These are phyloP conservation scores for Lottia gigantea DNA, from an alignment of 2,888 invertebrate genomes.

Conservation along the genomic window DNA sequence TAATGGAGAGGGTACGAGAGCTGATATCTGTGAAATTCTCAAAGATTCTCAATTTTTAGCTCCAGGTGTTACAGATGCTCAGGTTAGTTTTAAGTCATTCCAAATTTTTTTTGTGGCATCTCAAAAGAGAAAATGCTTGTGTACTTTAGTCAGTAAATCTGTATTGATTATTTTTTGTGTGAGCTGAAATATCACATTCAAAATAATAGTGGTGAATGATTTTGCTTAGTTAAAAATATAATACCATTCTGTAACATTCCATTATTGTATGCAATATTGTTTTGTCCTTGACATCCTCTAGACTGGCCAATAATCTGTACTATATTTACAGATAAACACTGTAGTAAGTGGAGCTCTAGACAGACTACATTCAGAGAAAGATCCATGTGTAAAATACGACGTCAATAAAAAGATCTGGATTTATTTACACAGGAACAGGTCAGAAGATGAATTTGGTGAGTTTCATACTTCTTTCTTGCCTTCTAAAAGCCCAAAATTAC, in stretches of 20 bases:
- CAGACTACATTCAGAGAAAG: slow-evolving; percentile 87
- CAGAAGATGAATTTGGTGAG: slow-evolving; percentile 76
- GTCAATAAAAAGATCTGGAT: slow-evolving; percentile 93
- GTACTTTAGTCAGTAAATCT: too few species aligned
- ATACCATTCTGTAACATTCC: too few species aligned
- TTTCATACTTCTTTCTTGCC: not conserved
- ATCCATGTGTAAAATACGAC: slow-evolving; percentile 94
- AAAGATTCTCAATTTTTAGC: slow-evolving; percentile 79
- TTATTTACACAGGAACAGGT: slow-evolving; percentile 84
- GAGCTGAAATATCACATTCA: too few species aligned
- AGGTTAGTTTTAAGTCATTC: too few species aligned
- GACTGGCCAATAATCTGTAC: too few species aligned
- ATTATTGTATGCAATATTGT: too few species aligned
- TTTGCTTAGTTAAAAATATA: too few species aligned
- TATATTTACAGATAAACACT: slow-evolving; percentile 59
- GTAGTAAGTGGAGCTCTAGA: slow-evolving; percentile 87
- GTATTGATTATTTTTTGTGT: too few species aligned
- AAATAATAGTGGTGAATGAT: too few species aligned
- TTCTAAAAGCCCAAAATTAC: not conserved
- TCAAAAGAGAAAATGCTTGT: too few species aligned
- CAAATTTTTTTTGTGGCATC: too few species aligned
- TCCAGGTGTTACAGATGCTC: slow-evolving; percentile 69
- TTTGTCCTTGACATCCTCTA: too few species aligned
- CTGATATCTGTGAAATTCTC: slow-evolving; percentile 89
- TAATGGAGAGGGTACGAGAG: slow-evolving; percentile 92